Evolutionary conservation across 2,113 vertebrate genomes (phyloP), one percentile per base, ranked within the genome.

Genomic region (Corynorhinus townsendii): DNA sequence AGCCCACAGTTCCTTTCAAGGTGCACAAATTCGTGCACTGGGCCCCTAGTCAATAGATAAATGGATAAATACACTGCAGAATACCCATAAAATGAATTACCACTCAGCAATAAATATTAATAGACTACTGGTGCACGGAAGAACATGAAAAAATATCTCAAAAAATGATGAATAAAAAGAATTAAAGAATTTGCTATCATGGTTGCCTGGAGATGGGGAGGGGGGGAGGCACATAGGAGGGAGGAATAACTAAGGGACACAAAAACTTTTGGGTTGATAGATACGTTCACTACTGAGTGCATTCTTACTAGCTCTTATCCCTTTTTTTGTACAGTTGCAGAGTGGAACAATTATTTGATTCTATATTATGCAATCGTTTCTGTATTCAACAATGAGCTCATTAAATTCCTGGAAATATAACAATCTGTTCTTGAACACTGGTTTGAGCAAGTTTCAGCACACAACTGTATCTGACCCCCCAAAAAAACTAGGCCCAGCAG

Each of bases 401-500:
- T 80, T 56, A 75, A 64, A 85, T 79, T 75, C 38, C 35, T 93
- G 38, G 77, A 73, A 73, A 68, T 86, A 59, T 66, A 52, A 47
- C 26, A 69, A 38, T 49, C 38, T 81, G 3, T 3, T 81, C 38
- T 40, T 59, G 54, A 40, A 89, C 47, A 7, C 10, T 90, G 35
- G 3, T 81, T 85, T 89, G 33, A 83, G n/a, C 17, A 43, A 56
- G 54, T 38, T 75, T 19, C 3, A 52, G 43, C 35, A 64, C 33
- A 89, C 30, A 28, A 43, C 4, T 87, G 33, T 38, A 75, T 59
- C 7, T 76, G 40, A 76, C 0, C 8, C 28, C 62, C 28, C 52
- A 22, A 76, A 56, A 40, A 33, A 62, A n/a, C 20, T 62, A 59
- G 77, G 49, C 79, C 40, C n/a, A 83, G 28, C 49, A 81, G 20